Conservation (phyloP, 2,888 invertebrate genomes). For the Apodemia duryi region DNA sequence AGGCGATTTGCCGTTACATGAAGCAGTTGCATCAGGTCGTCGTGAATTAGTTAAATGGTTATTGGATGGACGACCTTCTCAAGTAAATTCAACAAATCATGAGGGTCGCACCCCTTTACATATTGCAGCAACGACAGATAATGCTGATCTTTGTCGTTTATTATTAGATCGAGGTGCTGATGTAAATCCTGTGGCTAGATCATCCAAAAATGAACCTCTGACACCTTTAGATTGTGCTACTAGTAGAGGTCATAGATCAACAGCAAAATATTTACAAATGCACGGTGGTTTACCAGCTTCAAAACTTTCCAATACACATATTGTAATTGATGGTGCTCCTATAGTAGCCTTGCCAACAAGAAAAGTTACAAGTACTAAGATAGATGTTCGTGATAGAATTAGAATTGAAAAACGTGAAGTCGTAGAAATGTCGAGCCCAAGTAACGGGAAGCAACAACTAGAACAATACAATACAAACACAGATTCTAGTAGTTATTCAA, state of each 20-base stretch:
- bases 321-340: slow-evolving; percentile 64
- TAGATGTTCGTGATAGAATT: slow-evolving; percentile 69
- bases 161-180: slow-evolving; percentile 91
- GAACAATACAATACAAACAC: slow-evolving; percentile 44
- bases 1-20: slow-evolving; percentile 97
- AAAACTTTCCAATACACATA: slow-evolving; percentile 78
- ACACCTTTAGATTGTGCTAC: slow-evolving; percentile 96
- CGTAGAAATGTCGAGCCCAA: slow-evolving; percentile 68
- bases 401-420: slow-evolving; percentile 74
- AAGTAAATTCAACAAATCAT: slow-evolving; percentile 92
- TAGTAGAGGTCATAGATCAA: slow-evolving; percentile 90
- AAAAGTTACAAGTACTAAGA: slow-evolving; percentile 74
- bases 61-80: slow-evolving; percentile 88
- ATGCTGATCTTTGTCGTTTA: slow-evolving; percentile 94
- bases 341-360: slow-evolving; percentile 66
- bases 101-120: slow-evolving; percentile 96
- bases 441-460: slow-evolving; percentile 47
- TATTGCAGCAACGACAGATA: slow-evolving; percentile 95
- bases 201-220: slow-evolving; percentile 89
- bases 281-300: slow-evolving; percentile 92
- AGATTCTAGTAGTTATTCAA: slow-evolving; percentile 66
- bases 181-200: slow-evolving; percentile 90
- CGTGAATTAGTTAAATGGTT: slow-evolving; percentile 94
- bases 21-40: slow-evolving; percentile 95
- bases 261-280: slow-evolving; percentile 94